Base-by-base conservation (phyloP, 2,888 invertebrate species). In the Acanthosoma haemorrhoidale region DNA sequence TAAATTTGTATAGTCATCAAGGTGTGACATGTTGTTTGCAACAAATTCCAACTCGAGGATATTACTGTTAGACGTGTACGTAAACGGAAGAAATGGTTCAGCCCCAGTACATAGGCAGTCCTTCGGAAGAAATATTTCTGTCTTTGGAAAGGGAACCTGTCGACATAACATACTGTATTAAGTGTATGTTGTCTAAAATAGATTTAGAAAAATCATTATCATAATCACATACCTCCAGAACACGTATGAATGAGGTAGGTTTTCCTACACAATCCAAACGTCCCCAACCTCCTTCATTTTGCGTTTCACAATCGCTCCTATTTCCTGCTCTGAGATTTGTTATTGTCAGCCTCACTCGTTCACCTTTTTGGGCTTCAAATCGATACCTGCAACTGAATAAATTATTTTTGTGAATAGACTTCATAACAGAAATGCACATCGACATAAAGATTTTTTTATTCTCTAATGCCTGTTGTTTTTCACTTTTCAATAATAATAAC, bases 351-450 rank as follows among this genome's bases (percentile, higher is more conserved):
- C 89, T 86, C 60, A 94, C 86, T 60, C 89, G 85, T 79, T 94
- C 92, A 60, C 91, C 91, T 66, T 88, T 87, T 77, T 89, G 89
- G 0, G 89, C 93, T 81, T 93, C 92, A 78, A 94, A 94, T 59
- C 92, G 89, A 80, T 94, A 94, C 58, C 89, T 86, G 80, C 95
- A 95, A 77, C 90, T 90, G 83, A 63, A 83, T 51, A 81, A 57
- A n/a, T n/a, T n/a, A n/a, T n/a, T n/a, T n/a, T n/a, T n/a, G n/a
- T n/a, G n/a, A n/a, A n/a, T n/a, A n/a, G n/a, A n/a, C n/a, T n/a
- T n/a, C n/a, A n/a, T n/a, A n/a, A n/a, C n/a, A n/a, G n/a, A n/a
- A n/a, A n/a, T n/a, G n/a, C n/a, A n/a, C n/a, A n/a, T n/a, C n/a
- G n/a, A n/a, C n/a, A n/a, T n/a, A n/a, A n/a, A n/a, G n/a, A n/a